Conservation (phyloP, 2,113 vertebrate species). For the Redunca redunca region DNA sequence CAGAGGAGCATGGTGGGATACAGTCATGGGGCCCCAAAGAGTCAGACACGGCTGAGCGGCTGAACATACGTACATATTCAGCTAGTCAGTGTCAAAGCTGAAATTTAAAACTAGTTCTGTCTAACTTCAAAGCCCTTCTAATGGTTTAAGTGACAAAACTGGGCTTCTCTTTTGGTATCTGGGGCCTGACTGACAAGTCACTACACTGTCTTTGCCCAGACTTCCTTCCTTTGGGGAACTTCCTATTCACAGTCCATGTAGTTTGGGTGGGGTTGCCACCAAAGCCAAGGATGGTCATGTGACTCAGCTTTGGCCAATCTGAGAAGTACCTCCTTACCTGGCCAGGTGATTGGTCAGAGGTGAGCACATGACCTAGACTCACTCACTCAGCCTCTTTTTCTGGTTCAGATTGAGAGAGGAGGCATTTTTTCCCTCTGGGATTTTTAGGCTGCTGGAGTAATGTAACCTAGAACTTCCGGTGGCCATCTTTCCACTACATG, state of each 20-base stretch:
- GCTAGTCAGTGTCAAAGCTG: background rate
- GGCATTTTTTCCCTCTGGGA: background rate
- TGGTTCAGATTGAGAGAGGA: background rate
- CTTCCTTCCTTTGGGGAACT: background rate
- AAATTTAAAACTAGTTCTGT: constrained; percentile 2
- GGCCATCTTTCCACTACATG: background rate
- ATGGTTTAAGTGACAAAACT: background rate
- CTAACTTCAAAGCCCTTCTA: constrained; percentile 33
- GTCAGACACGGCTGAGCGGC: background rate
- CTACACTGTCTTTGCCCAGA: background rate
- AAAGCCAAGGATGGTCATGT: background rate
- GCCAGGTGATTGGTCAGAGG: background rate
- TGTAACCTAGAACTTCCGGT: background rate
- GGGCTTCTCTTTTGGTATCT: background rate
- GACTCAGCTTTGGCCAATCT: background rate
- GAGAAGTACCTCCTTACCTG: background rate
- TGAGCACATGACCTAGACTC: background rate
- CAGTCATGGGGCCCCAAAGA: background rate
- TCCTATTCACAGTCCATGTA: background rate
- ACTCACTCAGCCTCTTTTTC: background rate
- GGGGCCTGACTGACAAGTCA: background rate
- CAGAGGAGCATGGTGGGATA: background rate
- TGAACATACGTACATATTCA: background rate
- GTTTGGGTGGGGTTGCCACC: background rate
- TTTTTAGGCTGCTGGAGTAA: background rate